A percentile compares a stretch with the other conserved stretches of the same genome.
Conservation (phyloP, 2,888 invertebrate genomes). For the Drosophila nr. perissopoda region DNA sequence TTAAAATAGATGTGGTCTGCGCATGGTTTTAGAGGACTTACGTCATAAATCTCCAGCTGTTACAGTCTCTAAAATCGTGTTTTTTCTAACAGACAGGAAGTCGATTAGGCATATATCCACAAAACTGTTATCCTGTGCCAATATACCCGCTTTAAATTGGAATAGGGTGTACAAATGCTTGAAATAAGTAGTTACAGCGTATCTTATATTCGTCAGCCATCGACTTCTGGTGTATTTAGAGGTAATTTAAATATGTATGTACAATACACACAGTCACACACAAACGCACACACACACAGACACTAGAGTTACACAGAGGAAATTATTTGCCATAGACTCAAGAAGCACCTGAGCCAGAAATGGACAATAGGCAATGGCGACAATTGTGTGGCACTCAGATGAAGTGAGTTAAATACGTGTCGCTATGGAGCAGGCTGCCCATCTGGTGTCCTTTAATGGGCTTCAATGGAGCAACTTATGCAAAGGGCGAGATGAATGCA, state of each 20-base stretch:
- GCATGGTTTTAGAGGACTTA: not conserved
- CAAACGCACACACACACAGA: not conserved
- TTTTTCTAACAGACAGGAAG: not conserved
- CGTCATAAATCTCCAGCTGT: not conserved
- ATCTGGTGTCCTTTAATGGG: not conserved
- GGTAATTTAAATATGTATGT: not conserved
- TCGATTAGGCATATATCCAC: not conserved
- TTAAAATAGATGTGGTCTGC: not conserved
- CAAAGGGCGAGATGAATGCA: not conserved
- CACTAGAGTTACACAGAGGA: not conserved
- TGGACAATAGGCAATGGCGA: too few species aligned
- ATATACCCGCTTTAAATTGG: not conserved
- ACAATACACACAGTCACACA: not conserved
- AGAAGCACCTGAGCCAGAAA: conserved; percentile 30
- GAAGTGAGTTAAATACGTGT: conserved; percentile 10
- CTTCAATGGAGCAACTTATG: not conserved
- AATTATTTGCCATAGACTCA: conserved; percentile 39
- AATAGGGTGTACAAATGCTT: not conserved
- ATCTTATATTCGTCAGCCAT: not conserved
- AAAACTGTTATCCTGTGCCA: not conserved
- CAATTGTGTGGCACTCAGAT: not conserved
- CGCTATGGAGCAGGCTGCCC: conserved; percentile 1
- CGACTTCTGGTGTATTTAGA: not conserved
- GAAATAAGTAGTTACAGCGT: not conserved
- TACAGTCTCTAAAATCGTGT: not conserved